These are phyloP conservation scores for Mungos mungo DNA, from an alignment of 2,113 vertebrate genomes.

Conservation along the genomic window DNA sequence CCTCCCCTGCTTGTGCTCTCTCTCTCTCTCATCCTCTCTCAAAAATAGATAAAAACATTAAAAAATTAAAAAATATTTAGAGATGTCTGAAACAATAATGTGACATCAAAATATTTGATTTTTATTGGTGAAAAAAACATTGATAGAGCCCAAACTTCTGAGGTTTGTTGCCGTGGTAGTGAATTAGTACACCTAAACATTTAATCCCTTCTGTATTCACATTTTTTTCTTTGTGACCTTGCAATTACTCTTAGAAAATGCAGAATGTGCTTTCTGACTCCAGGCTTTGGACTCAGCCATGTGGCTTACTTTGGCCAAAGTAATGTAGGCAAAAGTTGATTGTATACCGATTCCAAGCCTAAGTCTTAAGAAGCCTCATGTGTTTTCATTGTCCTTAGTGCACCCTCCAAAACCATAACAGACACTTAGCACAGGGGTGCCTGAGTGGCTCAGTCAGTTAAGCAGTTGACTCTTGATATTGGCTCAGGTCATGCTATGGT, in stretches of 20 bases:
- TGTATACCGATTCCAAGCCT: neutral
- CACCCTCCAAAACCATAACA: neutral
- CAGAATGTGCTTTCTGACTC: neutral
- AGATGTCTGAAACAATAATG: neutral
- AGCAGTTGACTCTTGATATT: no score
- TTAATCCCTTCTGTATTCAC: neutral
- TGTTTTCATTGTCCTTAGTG: neutral
- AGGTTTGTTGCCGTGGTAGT: neutral
- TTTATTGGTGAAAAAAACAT: neutral
- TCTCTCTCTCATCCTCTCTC: no score
- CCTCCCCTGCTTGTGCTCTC: no score
- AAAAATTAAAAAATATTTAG: neutral
- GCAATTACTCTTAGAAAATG: neutral
- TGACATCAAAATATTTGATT: slow-evolving; percentile 9
- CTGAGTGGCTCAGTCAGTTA: no score
- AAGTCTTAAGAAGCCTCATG: neutral
- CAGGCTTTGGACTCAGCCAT: neutral
- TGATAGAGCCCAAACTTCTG: neutral
- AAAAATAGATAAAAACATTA: no score
- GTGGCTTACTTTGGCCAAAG: neutral
- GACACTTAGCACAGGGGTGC: neutral
- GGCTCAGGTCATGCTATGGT: no score
- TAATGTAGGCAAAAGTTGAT: neutral
- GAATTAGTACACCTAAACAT: neutral
- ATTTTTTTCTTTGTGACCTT: neutral